Evolutionary conservation across 2,797 vertebrate species (phyloP), one percentile per base, ranked within the genome.

Genomic region (Anguilla anguilla): DNA sequence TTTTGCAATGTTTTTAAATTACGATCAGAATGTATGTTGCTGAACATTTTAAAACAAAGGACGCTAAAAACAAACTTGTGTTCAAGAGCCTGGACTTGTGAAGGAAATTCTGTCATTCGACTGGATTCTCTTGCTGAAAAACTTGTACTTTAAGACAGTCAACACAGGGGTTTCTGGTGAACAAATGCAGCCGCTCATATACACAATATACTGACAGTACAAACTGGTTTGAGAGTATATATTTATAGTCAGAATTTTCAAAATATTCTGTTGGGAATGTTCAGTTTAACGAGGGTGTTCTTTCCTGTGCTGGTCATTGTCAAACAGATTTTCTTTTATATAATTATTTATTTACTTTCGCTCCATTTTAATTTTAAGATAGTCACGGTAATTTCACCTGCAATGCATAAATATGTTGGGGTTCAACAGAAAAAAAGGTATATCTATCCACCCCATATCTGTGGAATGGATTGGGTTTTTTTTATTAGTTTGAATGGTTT

Each of bases 1-100:
- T 95, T 96, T 96, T 96, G 89, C 94, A 95, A 94, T 94, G 95
- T 96, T 96, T 96, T 94, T 95, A 93, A 93, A 89, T 92, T 93
- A 84, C 46, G 88, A 83, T 93, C 90, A 93, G 95, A 96, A 95
- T 96, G 95, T 96, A 95, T 94, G 87, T 93, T 93, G 93, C 92
- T 86, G 92, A 90, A 93, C 87, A 92, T 79, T 64, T 25, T 64
- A 84, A 89, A 59, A 90, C 35, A 91, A 87, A 51, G 84, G 83
- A 82, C 83, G 22, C 86, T 90, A 92, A 91, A 89, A 89, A 91
- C 84, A 64, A 91, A 91, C 89, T 83, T 84, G 77, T 86, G 85
- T 83, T 89, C 53, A 51, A 28, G 87, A 90, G 89, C 81, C 88
- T 85, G 89, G 87, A 85, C 90, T 88, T 85, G 89, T 89, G 91